These are phyloP conservation scores for Drosophila ustulata DNA, from an alignment of 2,888 invertebrate genomes.

Conservation along the genomic window DNA sequence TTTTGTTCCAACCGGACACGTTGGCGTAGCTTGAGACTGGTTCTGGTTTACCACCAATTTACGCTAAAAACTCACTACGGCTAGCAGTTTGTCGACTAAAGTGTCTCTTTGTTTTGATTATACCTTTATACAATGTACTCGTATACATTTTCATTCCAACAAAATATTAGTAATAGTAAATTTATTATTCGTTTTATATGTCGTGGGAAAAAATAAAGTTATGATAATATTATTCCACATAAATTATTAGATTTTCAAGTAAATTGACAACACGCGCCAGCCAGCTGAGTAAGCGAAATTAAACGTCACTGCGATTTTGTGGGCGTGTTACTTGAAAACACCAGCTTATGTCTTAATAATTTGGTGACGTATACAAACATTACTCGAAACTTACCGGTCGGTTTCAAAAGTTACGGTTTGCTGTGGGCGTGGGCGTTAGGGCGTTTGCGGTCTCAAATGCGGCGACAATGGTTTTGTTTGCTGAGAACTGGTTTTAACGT, in stretches of 20 bases:
- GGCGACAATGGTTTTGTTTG: constrained; percentile 65
- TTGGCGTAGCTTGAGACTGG: constrained; percentile 51
- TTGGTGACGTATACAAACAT: constrained; percentile 59
- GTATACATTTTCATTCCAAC: constrained; percentile 25
- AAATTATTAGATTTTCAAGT: constrained; percentile 37
- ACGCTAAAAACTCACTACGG: constrained; percentile 6
- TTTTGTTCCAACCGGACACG: constrained; percentile 77
- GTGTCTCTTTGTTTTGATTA: constrained; percentile 40
- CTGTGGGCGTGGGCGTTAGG: constrained; percentile 37
- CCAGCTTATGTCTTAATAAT: constrained; percentile 47
- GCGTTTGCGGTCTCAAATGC: constrained; percentile 15
- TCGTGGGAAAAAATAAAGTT: constrained; percentile 69
- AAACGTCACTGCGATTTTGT: constrained; percentile 67
- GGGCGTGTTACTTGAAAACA: constrained; percentile 67
- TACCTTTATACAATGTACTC: constrained; percentile 26
- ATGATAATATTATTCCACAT: constrained; percentile 65
- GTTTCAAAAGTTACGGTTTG: constrained; percentile 24
- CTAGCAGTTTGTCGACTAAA: constrained; percentile 21
- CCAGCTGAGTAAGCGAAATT: constrained; percentile 54
- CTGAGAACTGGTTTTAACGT: constrained; percentile 66
- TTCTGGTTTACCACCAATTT: constrained; percentile 66
- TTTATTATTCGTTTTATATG: constrained; percentile 36
- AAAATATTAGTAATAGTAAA: constrained; percentile 22
- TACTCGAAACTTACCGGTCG: constrained; percentile 65
- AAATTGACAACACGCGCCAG: constrained; percentile 74